Evolutionary conservation across 2,888 invertebrate species (phyloP).

Genomic region (Drosophila tanythrix): DNA sequence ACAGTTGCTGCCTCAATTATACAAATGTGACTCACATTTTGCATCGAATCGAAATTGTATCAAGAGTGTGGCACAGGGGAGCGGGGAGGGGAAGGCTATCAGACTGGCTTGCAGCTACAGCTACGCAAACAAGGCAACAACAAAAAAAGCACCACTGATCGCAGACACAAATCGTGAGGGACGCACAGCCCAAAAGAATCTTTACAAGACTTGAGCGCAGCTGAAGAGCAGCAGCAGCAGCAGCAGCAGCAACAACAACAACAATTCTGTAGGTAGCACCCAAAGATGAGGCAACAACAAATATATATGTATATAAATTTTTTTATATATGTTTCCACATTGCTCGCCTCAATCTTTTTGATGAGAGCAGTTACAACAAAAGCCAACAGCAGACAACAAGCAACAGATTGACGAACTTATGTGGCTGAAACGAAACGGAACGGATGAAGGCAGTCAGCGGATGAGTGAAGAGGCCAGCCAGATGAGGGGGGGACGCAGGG

Average conservation of each 20-base stretch:
- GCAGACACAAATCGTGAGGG: slow-evolving; percentile 36
- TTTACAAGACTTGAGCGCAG: slow-evolving; percentile 48
- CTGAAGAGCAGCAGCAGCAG: slow-evolving; percentile 42
- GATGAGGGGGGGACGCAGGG: background rate
- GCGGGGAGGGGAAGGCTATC: too few species aligned
- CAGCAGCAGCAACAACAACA: slow-evolving; percentile 12
- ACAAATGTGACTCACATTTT: slow-evolving; percentile 25
- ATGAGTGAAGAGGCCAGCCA: background rate
- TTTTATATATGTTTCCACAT: slow-evolving; percentile 4
- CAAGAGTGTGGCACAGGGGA: background rate
- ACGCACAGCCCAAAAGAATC: slow-evolving; percentile 48
- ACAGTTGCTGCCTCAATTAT: slow-evolving; percentile 33
- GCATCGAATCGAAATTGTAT: slow-evolving; percentile 41
- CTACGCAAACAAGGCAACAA: slow-evolving; percentile 38
- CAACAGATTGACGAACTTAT: slow-evolving; percentile 74
- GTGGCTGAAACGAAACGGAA: slow-evolving; percentile 49
- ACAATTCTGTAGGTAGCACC: slow-evolving; percentile 12
- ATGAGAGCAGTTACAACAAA: slow-evolving; percentile 76
- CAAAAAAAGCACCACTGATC: slow-evolving; percentile 15
- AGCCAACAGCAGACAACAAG: slow-evolving; percentile 46
- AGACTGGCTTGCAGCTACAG: slow-evolving; percentile 18
- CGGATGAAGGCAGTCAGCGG: slow-evolving; percentile 38
- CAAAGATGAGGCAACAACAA: slow-evolving; percentile 39
- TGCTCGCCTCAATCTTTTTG: slow-evolving; percentile 69
- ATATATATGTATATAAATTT: slow-evolving; percentile 7